Base-by-base conservation (phyloP, 2,888 invertebrate genomes). In the Amphimallon solstitiale region DNA sequence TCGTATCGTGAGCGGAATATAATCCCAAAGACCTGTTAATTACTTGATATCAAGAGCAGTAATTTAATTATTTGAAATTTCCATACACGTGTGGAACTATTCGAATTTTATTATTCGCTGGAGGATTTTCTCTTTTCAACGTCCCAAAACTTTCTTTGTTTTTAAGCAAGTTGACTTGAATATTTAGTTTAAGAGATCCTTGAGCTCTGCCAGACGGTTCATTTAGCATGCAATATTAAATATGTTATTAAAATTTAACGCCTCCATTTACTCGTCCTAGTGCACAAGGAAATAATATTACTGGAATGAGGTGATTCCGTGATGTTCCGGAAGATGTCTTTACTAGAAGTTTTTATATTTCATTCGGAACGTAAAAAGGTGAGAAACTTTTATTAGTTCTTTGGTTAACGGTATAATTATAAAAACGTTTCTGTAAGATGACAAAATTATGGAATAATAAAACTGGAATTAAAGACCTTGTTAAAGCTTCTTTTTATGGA, bases 151-250 rank as follows among this genome's bases (percentile, higher is more conserved):
- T 29, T 49, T 29, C 1, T 12, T 19, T 21, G 21, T 12, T 21
- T 29, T 49, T 12, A 6, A 49, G 12, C 14, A 29, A 4, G 29
- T 49, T 49, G 1, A 29, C 7, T 29, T 29, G 29, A 29, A 29
- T 29, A 29, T 29, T 29, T 29, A 29, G 29, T 29, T 29, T 29
- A 7, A 29, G 29, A 49, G 29, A 29, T 49, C 29, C 23, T 29
- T 29, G 48, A 29, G 48, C 29, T 49, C 14, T 49, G 12, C 12
- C 2, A 49, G 48, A 49, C 23, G 23, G n/a, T 49, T 49, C 29
- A 29, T 49, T 49, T 49, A 29, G 29, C 23, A 49, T 49, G 48
- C 48, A 49, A 49, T 49, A 49, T 49, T 49, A 49, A 49, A 49
- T 49, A 49, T 49, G 23, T 49, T 19, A 15, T 35, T 38, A 54